These are phyloP conservation scores for Troglohyphantes excavatus DNA, from an alignment of 2,888 invertebrate genomes.

Conservation along the genomic window DNA sequence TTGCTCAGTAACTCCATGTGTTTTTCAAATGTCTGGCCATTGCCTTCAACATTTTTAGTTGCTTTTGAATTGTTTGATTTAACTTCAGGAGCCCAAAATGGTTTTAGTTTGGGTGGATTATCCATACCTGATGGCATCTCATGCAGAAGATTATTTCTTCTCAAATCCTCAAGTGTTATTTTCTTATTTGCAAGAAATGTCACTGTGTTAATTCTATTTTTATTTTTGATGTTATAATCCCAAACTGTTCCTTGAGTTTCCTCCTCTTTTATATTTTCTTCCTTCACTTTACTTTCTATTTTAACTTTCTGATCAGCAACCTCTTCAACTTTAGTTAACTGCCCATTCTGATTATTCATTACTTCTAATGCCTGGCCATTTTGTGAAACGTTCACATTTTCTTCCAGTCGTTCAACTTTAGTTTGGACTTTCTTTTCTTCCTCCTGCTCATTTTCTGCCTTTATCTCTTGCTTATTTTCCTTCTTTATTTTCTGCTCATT, in stretches of 20 bases:
- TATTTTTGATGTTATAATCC: neutral
- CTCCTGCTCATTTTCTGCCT: neutral
- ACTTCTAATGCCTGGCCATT: neutral
- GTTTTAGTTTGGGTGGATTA: constrained; percentile 58
- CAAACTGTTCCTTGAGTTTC: neutral
- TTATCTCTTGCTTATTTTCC: neutral
- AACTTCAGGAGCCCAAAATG: constrained; percentile 65
- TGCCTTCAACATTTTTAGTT: neutral
- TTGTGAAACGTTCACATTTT: neutral
- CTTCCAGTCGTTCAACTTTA: neutral
- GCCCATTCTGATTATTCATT: too few relatives aligned
- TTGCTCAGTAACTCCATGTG: constrained; percentile 18
- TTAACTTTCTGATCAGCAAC: too few relatives aligned
- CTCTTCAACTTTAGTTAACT: neutral
- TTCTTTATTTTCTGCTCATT: too few relatives aligned
- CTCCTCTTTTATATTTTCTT: neutral
- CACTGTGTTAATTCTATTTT: neutral
- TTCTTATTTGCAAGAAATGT: neutral
- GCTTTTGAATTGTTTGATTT: neutral
- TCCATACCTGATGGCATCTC: constrained; percentile 10
- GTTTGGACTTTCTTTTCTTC: neutral
- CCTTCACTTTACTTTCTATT: too few relatives aligned
- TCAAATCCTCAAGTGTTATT: neutral
- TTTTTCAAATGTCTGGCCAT: neutral
- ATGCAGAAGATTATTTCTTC: neutral